Conservation (phyloP, 1,140 invertebrate species). For the Drosophila nannoptera region DNA sequence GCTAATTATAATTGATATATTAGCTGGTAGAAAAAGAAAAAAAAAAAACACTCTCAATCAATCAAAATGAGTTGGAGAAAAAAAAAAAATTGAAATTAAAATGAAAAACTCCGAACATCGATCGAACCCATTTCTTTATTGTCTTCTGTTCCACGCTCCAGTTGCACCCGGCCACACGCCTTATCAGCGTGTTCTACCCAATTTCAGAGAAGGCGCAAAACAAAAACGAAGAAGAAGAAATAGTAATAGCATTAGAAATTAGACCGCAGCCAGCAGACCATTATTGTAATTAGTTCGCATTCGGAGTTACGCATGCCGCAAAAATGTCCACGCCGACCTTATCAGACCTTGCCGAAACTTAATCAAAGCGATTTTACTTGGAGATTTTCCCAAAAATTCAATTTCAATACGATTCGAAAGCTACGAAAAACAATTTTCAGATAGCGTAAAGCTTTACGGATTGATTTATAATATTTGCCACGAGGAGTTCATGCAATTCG, state of each 20-base stretch:
- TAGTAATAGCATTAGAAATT: not conserved
- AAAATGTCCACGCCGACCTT: conserved; percentile 9
- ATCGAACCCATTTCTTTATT: conserved; percentile 36
- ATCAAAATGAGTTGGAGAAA: conserved; percentile 19
- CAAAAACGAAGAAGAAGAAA: conserved; percentile 24
- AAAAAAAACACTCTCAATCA: conserved; percentile 10
- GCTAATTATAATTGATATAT: conserved; percentile 1
- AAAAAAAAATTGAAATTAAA: conserved; percentile 7
- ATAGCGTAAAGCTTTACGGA: no score
- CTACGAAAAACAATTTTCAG: no score
- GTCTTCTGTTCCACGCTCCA: conserved; percentile 20
- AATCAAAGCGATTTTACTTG: no score
- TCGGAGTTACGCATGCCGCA: conserved; percentile 27
- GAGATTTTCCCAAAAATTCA: no score
- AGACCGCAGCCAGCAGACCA: conserved; percentile 49
- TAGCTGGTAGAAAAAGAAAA: not conserved
- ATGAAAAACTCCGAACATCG: conserved; percentile 10
- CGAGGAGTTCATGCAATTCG: no score
- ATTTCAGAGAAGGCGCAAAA: conserved; percentile 25
- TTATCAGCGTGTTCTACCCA: conserved; percentile 49
- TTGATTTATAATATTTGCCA: no score
- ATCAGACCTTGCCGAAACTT: no score
- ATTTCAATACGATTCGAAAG: no score
- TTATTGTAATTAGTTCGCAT: conserved; percentile 69
- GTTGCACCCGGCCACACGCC: conserved; percentile 10